Conservation (phyloP, 2,888 invertebrate species). For the Papilio demoleus region DNA sequence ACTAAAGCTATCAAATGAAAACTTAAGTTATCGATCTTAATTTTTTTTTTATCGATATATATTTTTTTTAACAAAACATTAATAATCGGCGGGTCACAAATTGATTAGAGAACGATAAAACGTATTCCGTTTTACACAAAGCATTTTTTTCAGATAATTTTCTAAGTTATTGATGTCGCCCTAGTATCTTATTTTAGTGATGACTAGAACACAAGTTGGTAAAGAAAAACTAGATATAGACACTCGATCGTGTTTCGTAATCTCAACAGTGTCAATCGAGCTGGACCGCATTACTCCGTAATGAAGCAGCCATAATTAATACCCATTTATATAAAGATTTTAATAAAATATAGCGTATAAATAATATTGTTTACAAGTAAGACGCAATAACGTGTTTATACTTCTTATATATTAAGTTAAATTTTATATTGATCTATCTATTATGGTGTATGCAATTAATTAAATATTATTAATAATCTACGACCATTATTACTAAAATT, state of each 20-base stretch:
- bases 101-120: no score
- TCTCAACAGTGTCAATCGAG: slow-evolving; percentile 16
- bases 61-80: no score
- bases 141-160: no score
- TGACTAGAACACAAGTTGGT: slow-evolving; percentile 5
- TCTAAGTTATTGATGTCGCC: not conserved
- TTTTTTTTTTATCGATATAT: no score
- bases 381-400: not conserved
- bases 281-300: slow-evolving; percentile 31
- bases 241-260: slow-evolving; percentile 15
- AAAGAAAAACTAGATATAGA: slow-evolving; percentile 18
- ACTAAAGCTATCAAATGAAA: no score
- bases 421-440: not conserved
- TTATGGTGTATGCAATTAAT: not conserved
- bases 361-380: not conserved
- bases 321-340: not conserved
- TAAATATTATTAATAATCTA: no score
- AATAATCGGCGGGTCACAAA: no score
- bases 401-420: not conserved
- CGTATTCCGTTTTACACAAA: no score
- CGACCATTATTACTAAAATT: no score
- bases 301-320: slow-evolving; percentile 31
- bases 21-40: no score
- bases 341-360: not conserved
- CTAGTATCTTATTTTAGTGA: not conserved